phyloP scores from a whole-genome alignment of 2,113 vertebrate species.

The Himantopus leucocephalus region DNA sequence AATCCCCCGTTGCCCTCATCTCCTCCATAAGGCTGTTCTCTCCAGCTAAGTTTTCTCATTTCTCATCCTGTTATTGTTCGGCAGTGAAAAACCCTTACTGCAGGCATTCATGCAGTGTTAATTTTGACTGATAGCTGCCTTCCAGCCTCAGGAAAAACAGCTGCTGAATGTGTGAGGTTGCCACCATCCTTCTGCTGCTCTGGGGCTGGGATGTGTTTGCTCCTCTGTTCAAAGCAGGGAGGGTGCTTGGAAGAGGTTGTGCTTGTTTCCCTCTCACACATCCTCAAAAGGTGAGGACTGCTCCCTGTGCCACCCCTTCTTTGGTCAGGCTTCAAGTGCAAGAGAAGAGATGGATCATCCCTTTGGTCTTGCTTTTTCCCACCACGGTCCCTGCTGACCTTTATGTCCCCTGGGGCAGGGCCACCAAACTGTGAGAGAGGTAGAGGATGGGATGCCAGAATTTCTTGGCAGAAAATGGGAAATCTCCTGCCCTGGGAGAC shows the following conservation, averaged over 20 bases:
- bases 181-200: background rate
- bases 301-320: background rate
- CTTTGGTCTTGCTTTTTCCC: background rate
- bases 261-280: background rate
- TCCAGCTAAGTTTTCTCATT: background rate
- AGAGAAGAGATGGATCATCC: background rate
- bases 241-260: background rate
- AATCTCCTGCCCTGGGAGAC: background rate
- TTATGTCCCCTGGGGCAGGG: background rate
- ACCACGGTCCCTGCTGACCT: rapidly evolving
- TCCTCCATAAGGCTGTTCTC: background rate
- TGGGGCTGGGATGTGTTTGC: rapidly evolving
- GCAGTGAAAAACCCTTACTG: background rate
- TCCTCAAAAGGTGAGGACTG: background rate
- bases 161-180: background rate
- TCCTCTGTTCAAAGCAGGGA: background rate
- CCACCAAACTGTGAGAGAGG: background rate
- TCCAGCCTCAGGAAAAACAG: slow-evolving; percentile 15
- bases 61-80: background rate
- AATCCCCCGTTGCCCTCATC: background rate
- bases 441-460: background rate
- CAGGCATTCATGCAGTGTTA: background rate
- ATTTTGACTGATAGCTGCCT: slow-evolving; percentile 1
- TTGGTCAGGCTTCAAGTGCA: background rate
- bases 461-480: background rate